Base-by-base conservation (phyloP, 2,797 vertebrate genomes). In the Myotis pilosus region DNA sequence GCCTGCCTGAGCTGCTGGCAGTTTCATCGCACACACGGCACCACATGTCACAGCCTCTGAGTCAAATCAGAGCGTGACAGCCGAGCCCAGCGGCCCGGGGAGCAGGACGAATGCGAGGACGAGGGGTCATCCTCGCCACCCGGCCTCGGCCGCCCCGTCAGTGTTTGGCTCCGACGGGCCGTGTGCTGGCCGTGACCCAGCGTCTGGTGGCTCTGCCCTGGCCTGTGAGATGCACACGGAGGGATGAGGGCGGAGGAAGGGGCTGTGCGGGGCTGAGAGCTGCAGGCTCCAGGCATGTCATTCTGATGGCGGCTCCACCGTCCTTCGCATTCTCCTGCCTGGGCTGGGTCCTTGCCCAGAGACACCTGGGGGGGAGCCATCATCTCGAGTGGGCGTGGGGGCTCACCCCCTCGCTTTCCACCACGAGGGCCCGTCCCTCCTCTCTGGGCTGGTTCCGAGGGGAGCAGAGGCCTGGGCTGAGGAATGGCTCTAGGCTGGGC, bases 1-100 rank as follows among this genome's bases (percentile, higher is more conserved):
- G 66, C 57, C 68, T 30, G 6, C 82, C 28, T 51, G 44, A 28
- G 80, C 60, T 5, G 0, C 75, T 57, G 80, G 89, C 53, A 23
- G 38, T 44, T 12, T 16, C 60, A 17, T 12, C 7, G 16, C 62
- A 38, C 2, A 28, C 80, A 78, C 2, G 79, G 41, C 17, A 23
- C 81, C 87, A 64, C 87, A 53, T 79, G 81, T 72, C 92, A 68
- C 86, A n/a, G 86, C 13, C 49, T 82, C 62, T 28, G 55, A 49
- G 57, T 92, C 41, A 1, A 12, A 3, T 75, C 84, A 72, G 47
- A 74, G 23, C 2, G 16, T 36, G 90, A 57, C 44, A 71, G 83
- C 44, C 0, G 53, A 69, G 80, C 75, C 57, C 22, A 20, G 82
- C 53, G 7, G 74, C 81, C 23, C 55, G 30, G 51, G 49, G 62